These are phyloP conservation scores for Pyrrhopygopsis socrates DNA, from an alignment of 2,888 invertebrate species.

Conservation along the genomic window DNA sequence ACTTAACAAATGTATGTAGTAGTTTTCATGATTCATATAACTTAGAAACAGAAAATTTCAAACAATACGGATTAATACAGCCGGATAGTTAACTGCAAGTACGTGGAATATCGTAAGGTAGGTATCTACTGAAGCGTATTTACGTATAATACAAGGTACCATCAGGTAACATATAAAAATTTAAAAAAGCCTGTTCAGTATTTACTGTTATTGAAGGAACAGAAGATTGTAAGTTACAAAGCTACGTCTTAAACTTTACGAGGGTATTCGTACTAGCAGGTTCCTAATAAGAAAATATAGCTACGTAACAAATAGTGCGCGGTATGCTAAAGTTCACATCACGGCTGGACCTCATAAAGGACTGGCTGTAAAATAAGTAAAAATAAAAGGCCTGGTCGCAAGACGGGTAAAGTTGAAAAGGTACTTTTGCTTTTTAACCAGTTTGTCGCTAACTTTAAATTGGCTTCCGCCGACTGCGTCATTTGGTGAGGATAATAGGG, in stretches of 20 bases:
- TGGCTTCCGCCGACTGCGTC: conserved; percentile 91
- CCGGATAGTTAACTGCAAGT: too few species aligned
- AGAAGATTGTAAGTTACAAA: conserved; percentile 23
- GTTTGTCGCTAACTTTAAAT: conserved; percentile 94
- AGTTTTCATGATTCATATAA: too few species aligned
- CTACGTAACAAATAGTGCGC: conserved; percentile 19
- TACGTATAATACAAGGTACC: background rate
- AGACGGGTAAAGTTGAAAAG: conserved; percentile 91
- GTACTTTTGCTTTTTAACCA: conserved; percentile 94
- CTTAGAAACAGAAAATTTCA: too few species aligned
- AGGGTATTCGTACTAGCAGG: background rate
- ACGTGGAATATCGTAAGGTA: background rate
- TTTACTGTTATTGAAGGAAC: conserved; percentile 19
- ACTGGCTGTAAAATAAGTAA: conserved; percentile 92
- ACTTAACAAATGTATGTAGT: too few species aligned
- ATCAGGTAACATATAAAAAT: background rate
- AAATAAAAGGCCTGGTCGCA: conserved; percentile 91
- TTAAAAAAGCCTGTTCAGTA: background rate
- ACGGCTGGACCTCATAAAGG: conserved; percentile 91
- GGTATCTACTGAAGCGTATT: background rate
- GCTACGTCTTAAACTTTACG: conserved; percentile 24
- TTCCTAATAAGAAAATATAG: conserved; percentile 21
- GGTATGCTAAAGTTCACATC: conserved; percentile 86
- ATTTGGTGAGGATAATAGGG: conserved; percentile 89
- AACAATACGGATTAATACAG: background rate